Base-by-base conservation (phyloP, 2,888 invertebrate species). In the Girardia tigrina region DNA sequence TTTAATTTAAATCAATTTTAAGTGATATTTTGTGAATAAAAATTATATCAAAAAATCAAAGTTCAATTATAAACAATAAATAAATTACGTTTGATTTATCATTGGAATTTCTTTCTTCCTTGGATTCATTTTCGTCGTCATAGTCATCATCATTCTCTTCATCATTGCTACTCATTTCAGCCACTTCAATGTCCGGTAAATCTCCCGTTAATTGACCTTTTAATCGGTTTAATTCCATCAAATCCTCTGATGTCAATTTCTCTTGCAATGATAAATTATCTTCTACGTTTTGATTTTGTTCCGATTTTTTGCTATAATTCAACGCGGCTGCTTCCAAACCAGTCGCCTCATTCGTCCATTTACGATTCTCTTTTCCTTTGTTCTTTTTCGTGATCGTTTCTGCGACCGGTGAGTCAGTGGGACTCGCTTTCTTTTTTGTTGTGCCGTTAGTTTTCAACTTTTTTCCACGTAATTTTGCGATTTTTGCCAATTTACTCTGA, bases 331-430 rank as follows among this genome's bases (percentile, higher is more conserved):
- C 85, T 85, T 94, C 93, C 78, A 90, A 89, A 14, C 87, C 84
- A 73, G 88, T 89, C 28, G 92, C 93, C 69, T 90, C 90, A 74
- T 91, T 76, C 79, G 91, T 92, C 95, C 94, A 95, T 75, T 90
- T 88, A 75, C 92, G 88, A 0, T 91, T 91, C 81, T 91, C 90
- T 82, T 95, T 95, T 0, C 91, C 91, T 79, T 85, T 84, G 79
- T 23, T 36, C 28, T 36, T 36, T 28, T 56, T 56, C 23, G 56
- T 20, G 23, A 56, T 56, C n/a, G 73, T 28, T 36, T 28, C 73
- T 20, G 29, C 20, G 16, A 73, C 20, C 29, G 73, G 73, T 16
- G 73, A 73, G 36, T 29, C 29, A n/a, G 73, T 73, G 16, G 73
- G 73, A 73, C 73, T 73, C n/a, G 56, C 6, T n/a, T 56, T 56